phyloP scores from a whole-genome alignment of 92 coral and sea anemone species.

The Zoanthus gigantus region DNA sequence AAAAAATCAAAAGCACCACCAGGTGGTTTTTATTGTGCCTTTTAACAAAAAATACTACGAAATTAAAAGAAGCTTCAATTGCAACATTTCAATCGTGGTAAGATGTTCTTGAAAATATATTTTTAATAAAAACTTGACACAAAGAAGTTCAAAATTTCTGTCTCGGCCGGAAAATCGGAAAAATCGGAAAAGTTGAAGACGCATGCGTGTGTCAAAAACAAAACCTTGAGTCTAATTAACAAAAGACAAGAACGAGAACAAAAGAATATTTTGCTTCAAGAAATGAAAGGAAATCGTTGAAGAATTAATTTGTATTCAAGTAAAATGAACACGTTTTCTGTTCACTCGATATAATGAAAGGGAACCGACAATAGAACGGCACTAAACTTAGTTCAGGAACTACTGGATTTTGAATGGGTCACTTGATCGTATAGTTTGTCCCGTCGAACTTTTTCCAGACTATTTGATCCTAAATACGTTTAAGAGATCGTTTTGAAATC shows the following conservation, averaged over 20 bases:
- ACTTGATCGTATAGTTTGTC: too few relatives aligned
- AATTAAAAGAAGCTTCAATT: neutral
- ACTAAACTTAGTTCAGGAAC: neutral
- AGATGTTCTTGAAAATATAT: too few relatives aligned
- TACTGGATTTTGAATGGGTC: too few relatives aligned
- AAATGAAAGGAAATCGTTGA: neutral
- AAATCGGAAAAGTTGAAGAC: too few relatives aligned
- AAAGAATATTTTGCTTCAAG: neutral
- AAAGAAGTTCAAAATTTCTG: too few relatives aligned
- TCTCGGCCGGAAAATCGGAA: too few relatives aligned
- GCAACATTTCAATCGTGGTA: too few relatives aligned
- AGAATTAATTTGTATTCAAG: neutral
- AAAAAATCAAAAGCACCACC: neutral
- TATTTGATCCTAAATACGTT: too few relatives aligned
- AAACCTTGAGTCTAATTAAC: neutral
- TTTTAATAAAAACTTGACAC: too few relatives aligned
- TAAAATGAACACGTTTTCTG: neutral
- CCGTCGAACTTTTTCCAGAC: too few relatives aligned
- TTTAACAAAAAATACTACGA: neutral
- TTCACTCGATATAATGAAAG: neutral
- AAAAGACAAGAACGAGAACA: neutral
- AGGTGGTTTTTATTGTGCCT: neutral
- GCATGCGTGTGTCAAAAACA: neutral
- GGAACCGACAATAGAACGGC: neutral
- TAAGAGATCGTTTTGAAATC: too few relatives aligned